phyloP scores from a whole-genome alignment of 2,113 vertebrate genomes.

The Orthonyx spaldingii region DNA sequence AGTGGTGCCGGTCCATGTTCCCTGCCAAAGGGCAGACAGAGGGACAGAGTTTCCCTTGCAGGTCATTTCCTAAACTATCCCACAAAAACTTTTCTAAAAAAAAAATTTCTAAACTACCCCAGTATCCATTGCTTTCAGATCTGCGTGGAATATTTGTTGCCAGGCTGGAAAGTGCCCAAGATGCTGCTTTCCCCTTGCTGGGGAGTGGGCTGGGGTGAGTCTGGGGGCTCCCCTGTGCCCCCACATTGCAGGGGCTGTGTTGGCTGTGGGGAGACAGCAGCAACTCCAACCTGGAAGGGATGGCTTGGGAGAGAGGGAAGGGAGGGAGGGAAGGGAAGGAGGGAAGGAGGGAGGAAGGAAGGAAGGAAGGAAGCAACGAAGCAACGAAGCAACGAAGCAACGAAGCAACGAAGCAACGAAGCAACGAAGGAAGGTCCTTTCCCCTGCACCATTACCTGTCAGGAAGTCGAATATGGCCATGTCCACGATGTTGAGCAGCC shows the following conservation, averaged over 20 bases:
- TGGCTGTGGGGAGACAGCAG: neutral
- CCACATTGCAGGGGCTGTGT: neutral
- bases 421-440: too few relatives aligned
- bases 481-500: constrained; percentile 92
- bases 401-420: too few relatives aligned
- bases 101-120: too few relatives aligned
- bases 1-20: constrained; percentile 98
- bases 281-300: neutral
- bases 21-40: constrained; percentile 68
- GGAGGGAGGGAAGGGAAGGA: too few relatives aligned
- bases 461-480: constrained; percentile 98
- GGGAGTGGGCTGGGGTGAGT: neutral
- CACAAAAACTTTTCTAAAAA: too few relatives aligned
- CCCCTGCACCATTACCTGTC: constrained; percentile 71
- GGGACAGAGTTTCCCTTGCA: neutral
- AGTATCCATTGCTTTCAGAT: too few relatives aligned
- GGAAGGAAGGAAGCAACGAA: too few relatives aligned
- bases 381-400: too few relatives aligned
- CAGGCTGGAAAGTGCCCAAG: neutral
- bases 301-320: too few relatives aligned
- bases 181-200: neutral
- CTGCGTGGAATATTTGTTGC: neutral
- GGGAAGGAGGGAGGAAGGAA: neutral
- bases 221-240: neutral
- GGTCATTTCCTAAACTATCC: neutral